A percentile compares a stretch with the other conserved stretches of the same genome.
These are phyloP conservation scores for Dicycla oo DNA, from an alignment of 2,888 invertebrate genomes.

Conservation along the genomic window DNA sequence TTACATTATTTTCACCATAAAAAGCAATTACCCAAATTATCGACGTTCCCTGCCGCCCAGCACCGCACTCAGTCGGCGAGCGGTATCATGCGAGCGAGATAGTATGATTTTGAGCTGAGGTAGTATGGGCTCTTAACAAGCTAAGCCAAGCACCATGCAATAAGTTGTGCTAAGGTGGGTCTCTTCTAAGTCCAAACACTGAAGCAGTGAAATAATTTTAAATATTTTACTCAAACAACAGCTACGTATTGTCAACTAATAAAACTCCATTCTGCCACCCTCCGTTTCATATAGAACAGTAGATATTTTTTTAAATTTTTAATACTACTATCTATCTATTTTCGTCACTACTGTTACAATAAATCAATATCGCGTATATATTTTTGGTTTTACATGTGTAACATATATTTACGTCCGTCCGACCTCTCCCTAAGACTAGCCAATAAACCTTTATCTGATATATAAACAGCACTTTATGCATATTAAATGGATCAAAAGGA, in stretches of 20 bases:
- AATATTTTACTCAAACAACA: slow-evolving; percentile 47
- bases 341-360: slow-evolving; percentile 66
- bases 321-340: slow-evolving; percentile 68
- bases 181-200: slow-evolving; percentile 59
- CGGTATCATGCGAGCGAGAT: too few species aligned
- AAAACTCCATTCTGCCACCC: slow-evolving; percentile 64
- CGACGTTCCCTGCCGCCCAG: too few species aligned
- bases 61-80: too few species aligned
- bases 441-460: slow-evolving; percentile 64
- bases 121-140: slow-evolving; percentile 77
- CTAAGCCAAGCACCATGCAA: slow-evolving; percentile 83
- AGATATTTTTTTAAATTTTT: slow-evolving; percentile 61
- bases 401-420: slow-evolving; percentile 65
- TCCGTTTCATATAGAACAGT: slow-evolving; percentile 61
- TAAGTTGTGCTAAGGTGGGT: slow-evolving; percentile 80
- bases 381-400: slow-evolving; percentile 75
- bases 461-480: slow-evolving; percentile 67
- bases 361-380: slow-evolving; percentile 71
- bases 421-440: slow-evolving; percentile 68
- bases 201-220: slow-evolving; percentile 54
- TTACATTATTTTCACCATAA: too few species aligned
- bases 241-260: slow-evolving; percentile 54
- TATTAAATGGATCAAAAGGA: slow-evolving; percentile 63
- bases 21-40: too few species aligned
- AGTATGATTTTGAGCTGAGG: too few species aligned